phyloP scores from a whole-genome alignment of 1,140 invertebrate genomes.

The Cydia fagiglandana region DNA sequence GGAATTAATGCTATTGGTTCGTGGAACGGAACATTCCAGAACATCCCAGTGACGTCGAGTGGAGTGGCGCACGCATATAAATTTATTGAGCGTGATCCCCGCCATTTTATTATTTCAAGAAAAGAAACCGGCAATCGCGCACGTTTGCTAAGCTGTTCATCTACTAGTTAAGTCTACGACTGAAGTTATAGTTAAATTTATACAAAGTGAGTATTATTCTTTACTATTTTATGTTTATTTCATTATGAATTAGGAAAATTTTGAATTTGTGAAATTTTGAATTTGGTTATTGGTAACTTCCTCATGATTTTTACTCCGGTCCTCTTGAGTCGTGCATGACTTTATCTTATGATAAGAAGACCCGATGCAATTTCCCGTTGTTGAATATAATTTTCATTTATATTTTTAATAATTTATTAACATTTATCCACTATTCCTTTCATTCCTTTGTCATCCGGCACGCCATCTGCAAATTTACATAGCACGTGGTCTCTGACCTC shows the following conservation, averaged over 20 bases:
- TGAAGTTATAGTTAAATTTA: slow-evolving; percentile 47
- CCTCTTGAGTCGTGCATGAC: neutral
- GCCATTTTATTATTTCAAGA: slow-evolving; percentile 72
- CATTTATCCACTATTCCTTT: neutral
- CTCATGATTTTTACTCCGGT: neutral
- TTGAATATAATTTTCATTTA: neutral
- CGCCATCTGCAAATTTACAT: slow-evolving; percentile 14
- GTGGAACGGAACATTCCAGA: slow-evolving; percentile 69
- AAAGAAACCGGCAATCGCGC: slow-evolving; percentile 74
- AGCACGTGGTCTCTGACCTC: slow-evolving; percentile 22
- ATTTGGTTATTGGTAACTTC: neutral
- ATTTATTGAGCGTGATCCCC: slow-evolving; percentile 41
- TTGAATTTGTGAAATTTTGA: neutral
- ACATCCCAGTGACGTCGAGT: slow-evolving; percentile 62
- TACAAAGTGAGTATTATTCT: slow-evolving; percentile 59
- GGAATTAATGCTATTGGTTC: slow-evolving; percentile 52
- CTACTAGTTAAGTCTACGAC: slow-evolving; percentile 59
- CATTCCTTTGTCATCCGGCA: slow-evolving; percentile 3
- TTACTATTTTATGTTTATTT: slow-evolving; percentile 23
- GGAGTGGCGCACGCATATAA: slow-evolving; percentile 56
- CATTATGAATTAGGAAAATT: neutral
- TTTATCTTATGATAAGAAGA: slow-evolving; percentile 10
- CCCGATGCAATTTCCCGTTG: neutral
- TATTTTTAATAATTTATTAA: slow-evolving; percentile 25
- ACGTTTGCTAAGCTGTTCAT: slow-evolving; percentile 71